These are phyloP conservation scores for Amphipyra berbera DNA, from an alignment of 2,888 invertebrate species.

Conservation along the genomic window DNA sequence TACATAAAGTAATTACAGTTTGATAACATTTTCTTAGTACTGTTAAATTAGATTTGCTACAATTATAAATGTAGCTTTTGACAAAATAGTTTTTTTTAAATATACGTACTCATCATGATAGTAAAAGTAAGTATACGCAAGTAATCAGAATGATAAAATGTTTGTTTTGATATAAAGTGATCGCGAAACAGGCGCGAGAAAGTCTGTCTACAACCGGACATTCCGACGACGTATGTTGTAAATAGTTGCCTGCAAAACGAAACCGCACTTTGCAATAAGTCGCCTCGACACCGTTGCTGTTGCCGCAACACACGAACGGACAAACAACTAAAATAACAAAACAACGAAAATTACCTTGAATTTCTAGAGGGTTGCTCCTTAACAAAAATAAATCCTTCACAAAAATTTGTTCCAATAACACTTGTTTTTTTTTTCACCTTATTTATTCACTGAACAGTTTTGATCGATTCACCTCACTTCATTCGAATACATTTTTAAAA, in stretches of 20 bases:
- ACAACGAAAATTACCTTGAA: conserved; percentile 76
- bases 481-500: conserved; percentile 80
- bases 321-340: conserved; percentile 58
- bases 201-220: conserved; percentile 72
- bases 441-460: conserved; percentile 64
- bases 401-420: conserved; percentile 66
- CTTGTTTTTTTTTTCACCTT: conserved; percentile 64
- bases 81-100: conserved; percentile 14
- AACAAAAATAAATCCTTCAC: conserved; percentile 76
- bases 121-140: too few relatives aligned
- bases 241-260: conserved; percentile 77
- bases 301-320: conserved; percentile 66
- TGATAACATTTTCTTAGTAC: conserved; percentile 25
- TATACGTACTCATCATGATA: too few relatives aligned
- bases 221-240: conserved; percentile 77
- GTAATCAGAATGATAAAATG: conserved; percentile 37
- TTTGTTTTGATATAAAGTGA: conserved; percentile 61
- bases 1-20: conserved; percentile 27
- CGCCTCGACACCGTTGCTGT: conserved; percentile 69
- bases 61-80: neutral
- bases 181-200: conserved; percentile 72
- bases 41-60: conserved; percentile 23
- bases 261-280: conserved; percentile 78
- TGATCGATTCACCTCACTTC: conserved; percentile 80
- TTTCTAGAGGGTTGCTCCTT: conserved; percentile 71